Evolutionary conservation across 2,888 invertebrate genomes (phyloP).

Genomic region (Philereme vetulata): DNA sequence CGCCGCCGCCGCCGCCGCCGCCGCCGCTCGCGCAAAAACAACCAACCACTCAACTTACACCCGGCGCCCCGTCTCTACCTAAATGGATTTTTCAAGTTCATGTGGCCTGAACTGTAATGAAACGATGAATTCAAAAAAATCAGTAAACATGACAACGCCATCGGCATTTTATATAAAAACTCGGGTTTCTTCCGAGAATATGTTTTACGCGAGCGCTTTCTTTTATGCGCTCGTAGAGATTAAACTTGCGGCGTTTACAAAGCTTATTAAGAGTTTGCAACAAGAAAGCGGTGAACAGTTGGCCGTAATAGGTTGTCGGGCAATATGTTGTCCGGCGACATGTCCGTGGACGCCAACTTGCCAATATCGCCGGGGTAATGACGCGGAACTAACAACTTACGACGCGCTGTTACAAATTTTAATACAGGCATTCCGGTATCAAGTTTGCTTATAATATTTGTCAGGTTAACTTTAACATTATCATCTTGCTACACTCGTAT

Average conservation of each 20-base stretch:
- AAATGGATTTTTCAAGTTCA: slow-evolving; percentile 76
- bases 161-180: slow-evolving; percentile 29
- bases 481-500: no score
- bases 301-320: slow-evolving; percentile 75
- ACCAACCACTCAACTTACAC: slow-evolving; percentile 67
- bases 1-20: slow-evolving; percentile 41
- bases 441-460: slow-evolving; percentile 18
- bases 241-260: slow-evolving; percentile 46
- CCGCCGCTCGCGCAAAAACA: slow-evolving; percentile 66
- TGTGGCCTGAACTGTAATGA: slow-evolving; percentile 37
- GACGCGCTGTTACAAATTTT: slow-evolving; percentile 54
- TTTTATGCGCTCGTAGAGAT: slow-evolving; percentile 37
- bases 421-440: slow-evolving; percentile 40
- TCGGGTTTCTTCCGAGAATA: slow-evolving; percentile 32
- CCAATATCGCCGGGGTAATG: slow-evolving; percentile 77
- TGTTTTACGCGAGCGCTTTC: slow-evolving; percentile 35
- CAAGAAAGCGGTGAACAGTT: slow-evolving; percentile 65
- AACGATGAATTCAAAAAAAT: slow-evolving; percentile 34
- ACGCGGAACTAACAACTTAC: slow-evolving; percentile 66
- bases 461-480: no score
- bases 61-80: slow-evolving; percentile 51
- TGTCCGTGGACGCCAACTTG: slow-evolving; percentile 70
- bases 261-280: slow-evolving; percentile 60
- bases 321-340: slow-evolving; percentile 75
- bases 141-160: slow-evolving; percentile 29